These are phyloP conservation scores for Tridacna crocea DNA, from an alignment of 2,888 invertebrate genomes.

Conservation along the genomic window DNA sequence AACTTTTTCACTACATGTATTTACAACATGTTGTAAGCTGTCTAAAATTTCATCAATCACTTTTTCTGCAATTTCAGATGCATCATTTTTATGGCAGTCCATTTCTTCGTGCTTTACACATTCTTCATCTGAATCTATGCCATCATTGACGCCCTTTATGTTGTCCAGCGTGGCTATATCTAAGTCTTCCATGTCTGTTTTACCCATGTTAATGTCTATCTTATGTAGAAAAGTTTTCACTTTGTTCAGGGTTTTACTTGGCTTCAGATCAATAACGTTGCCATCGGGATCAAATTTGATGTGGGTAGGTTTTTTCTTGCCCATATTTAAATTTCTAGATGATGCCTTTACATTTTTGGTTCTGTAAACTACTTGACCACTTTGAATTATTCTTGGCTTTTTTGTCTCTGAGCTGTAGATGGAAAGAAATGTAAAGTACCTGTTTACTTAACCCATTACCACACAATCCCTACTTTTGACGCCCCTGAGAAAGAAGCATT, in stretches of 20 bases:
- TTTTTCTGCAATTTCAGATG: not conserved
- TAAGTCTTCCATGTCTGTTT: conserved; percentile 17
- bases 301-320: conserved; percentile 66
- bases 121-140: conserved; percentile 11
- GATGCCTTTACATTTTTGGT: conserved; percentile 66
- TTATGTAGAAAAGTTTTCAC: conserved; percentile 68
- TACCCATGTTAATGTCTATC: not conserved
- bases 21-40: not conserved
- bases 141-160: not conserved
- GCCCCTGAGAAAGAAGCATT: no score
- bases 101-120: not conserved
- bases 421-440: conserved; percentile 2
- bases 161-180: conserved; percentile 18
- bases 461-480: no score
- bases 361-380: conserved; percentile 69
- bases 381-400: conserved; percentile 56
- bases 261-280: conserved; percentile 52
- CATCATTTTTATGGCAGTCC: not conserved
- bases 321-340: conserved; percentile 65
- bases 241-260: conserved; percentile 68
- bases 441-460: no score
- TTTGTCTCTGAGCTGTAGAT: conserved; percentile 53
- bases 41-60: not conserved
- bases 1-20: not conserved
- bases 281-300: conserved; percentile 77